phyloP scores from a whole-genome alignment of 2,797 vertebrate species.

The Poeciliopsis presidionis region DNA sequence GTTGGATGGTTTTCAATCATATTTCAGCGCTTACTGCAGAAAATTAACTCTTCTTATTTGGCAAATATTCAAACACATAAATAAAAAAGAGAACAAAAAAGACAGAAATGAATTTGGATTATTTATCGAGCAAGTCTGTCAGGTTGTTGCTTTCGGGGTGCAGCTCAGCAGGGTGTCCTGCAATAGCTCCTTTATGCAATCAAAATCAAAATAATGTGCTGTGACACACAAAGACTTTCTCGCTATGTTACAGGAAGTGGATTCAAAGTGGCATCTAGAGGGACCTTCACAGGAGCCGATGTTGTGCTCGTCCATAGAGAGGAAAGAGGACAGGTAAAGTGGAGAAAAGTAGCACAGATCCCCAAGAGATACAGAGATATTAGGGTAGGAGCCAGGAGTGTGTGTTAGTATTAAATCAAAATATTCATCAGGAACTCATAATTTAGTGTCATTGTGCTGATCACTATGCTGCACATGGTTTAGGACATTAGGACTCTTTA shows the following conservation, averaged over 20 bases:
- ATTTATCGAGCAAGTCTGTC: background rate
- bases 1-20: background rate
- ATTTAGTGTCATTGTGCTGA: background rate
- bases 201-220: background rate
- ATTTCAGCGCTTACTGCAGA: constrained; percentile 2
- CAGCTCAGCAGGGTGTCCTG: constrained; percentile 10
- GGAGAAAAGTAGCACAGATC: background rate
- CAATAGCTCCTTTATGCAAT: constrained; percentile 10
- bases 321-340: constrained; percentile 70
- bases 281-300: constrained; percentile 16
- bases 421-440: background rate
- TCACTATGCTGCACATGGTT: background rate
- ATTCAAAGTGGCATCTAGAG: constrained; percentile 21
- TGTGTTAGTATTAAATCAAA: background rate
- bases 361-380: background rate
- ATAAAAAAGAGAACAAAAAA: background rate
- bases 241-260: constrained; percentile 56
- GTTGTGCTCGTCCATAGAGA: constrained; percentile 30
- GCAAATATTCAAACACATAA: background rate
- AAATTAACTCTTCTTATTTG: background rate
- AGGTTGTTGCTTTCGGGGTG: background rate
- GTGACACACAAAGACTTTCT: background rate
- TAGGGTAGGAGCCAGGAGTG: background rate
- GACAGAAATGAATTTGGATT: background rate
- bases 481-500: background rate